Percentiles rank a stretch among this genome's conserved stretches.
Evolutionary conservation across 2,113 vertebrate species (phyloP).

Genomic region (Irena cyanogastra): DNA sequence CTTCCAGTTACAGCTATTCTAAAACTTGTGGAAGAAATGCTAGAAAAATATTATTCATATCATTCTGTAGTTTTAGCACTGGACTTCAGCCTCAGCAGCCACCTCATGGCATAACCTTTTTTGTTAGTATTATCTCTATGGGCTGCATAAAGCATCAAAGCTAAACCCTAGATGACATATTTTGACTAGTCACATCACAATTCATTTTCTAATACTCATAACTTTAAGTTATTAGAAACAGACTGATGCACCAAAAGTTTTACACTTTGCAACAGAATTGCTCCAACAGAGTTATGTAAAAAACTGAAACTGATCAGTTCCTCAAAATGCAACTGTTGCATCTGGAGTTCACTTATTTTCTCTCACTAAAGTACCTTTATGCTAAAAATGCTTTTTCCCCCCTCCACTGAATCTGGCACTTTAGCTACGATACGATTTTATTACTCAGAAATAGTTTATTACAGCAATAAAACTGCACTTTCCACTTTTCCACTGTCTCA

Average conservation of each 20-base stretch:
- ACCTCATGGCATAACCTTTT: neutral
- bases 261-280: neutral
- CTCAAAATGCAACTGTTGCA: neutral
- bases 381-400: neutral
- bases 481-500: neutral
- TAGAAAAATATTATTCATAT: neutral
- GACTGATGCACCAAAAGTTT: neutral
- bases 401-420: neutral
- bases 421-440: neutral
- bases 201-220: neutral
- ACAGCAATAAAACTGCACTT: conserved; percentile 4
- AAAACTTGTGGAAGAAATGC: neutral
- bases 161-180: neutral
- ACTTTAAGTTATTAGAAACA: neutral
- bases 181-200: neutral
- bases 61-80: neutral
- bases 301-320: neutral
- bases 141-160: neutral
- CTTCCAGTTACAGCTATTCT: neutral
- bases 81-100: neutral
- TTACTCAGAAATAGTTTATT: neutral
- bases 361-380: neutral
- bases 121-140: neutral
- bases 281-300: neutral
- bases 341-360: neutral